Conservation (phyloP, 2,797 vertebrate genomes). For the Pempheris klunzingeri region DNA sequence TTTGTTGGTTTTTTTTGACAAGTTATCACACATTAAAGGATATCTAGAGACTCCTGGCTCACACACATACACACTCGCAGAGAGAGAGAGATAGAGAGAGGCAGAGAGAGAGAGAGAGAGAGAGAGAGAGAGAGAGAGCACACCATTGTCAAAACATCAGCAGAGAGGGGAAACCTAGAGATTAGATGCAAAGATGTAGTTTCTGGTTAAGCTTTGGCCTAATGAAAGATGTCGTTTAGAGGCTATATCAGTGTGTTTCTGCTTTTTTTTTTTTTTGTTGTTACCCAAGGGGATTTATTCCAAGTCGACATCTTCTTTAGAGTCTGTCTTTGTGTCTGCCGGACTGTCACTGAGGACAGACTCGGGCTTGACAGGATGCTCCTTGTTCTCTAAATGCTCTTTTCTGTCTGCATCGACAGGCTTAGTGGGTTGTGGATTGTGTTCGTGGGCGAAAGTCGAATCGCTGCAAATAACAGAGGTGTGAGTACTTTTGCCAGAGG, state of each 20-base stretch:
- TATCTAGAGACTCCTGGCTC: constrained; percentile 74
- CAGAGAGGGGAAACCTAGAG: constrained; percentile 54
- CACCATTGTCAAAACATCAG: constrained; percentile 73
- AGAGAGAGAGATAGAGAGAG: constrained; percentile 17
- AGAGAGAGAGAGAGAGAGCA: constrained; percentile 44
- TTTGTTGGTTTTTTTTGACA: constrained; percentile 82
- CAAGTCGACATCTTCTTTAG: constrained; percentile 90
- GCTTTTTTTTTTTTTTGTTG: constrained; percentile 33
- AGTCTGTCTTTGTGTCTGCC: constrained; percentile 85
- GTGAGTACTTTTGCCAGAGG: constrained; percentile 70
- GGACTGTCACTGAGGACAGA: constrained; percentile 77
- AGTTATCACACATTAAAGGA: constrained; percentile 78
- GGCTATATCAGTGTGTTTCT: constrained; percentile 56
- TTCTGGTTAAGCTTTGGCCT: constrained; percentile 84
- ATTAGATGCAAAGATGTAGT: constrained; percentile 72
- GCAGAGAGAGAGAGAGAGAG: neutral
- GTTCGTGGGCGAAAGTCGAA: constrained; percentile 76
- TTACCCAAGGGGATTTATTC: constrained; percentile 83
- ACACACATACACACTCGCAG: constrained; percentile 50
- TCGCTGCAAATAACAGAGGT: constrained; percentile 81
- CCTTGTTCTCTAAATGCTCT: constrained; percentile 84
- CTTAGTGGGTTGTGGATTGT: constrained; percentile 65
- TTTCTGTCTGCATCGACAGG: constrained; percentile 82
- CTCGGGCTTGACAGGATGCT: constrained; percentile 79
- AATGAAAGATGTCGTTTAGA: constrained; percentile 71